Conservation (phyloP, 2,888 invertebrate genomes). For the Sthenelais limicola region DNA sequence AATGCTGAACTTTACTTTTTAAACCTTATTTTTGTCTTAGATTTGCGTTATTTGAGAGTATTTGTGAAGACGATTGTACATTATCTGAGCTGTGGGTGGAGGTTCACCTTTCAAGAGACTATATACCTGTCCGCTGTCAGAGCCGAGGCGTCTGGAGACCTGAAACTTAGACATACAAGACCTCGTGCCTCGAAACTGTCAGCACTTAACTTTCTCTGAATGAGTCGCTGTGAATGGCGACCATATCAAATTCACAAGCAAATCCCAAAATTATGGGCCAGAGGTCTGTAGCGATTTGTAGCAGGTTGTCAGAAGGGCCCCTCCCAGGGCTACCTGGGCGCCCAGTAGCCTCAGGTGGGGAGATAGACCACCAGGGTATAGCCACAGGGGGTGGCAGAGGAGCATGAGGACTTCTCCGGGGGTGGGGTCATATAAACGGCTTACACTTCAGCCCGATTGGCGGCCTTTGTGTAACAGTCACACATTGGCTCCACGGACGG, state of each 20-base stretch:
- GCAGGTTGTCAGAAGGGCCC: constrained; percentile 8
- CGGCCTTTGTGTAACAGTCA: constrained; percentile 13
- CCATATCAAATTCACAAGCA: constrained; percentile 11
- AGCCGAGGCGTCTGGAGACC: too few relatives aligned
- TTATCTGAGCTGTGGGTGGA: too few relatives aligned
- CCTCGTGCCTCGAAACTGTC: constrained; percentile 23
- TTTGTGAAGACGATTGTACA: too few relatives aligned
- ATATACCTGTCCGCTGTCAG: too few relatives aligned
- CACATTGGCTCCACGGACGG: not conserved
- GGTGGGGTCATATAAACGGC: constrained; percentile 28
- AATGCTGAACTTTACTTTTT: too few relatives aligned
- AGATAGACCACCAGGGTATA: not conserved
- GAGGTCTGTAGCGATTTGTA: constrained; percentile 32
- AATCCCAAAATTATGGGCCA: constrained; percentile 30
- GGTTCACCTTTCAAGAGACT: too few relatives aligned
- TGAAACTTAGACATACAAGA: constrained; percentile 3
- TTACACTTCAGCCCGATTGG: constrained; percentile 15
- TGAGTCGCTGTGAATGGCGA: not conserved
- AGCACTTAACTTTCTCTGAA: constrained; percentile 29
- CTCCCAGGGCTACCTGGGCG: not conserved
- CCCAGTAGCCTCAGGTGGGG: not conserved
- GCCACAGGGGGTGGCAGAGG: not conserved
- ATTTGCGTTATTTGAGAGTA: too few relatives aligned
- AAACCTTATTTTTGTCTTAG: too few relatives aligned
- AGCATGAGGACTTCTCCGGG: not conserved